phyloP scores from a whole-genome alignment of 1,140 invertebrate genomes.

The Brachionus koreanus region DNA sequence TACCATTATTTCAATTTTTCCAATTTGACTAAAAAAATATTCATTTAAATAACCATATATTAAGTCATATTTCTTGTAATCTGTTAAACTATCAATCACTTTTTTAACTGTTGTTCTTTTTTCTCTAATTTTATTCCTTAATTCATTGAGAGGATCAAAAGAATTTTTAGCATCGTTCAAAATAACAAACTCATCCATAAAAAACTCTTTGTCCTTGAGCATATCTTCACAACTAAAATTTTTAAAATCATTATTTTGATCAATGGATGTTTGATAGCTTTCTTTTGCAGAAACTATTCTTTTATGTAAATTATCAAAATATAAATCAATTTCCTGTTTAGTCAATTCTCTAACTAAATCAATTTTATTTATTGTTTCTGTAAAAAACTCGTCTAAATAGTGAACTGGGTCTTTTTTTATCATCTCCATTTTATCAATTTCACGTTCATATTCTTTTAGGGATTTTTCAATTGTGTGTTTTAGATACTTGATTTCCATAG shows the following conservation, averaged over 20 bases:
- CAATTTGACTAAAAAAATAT: not conserved
- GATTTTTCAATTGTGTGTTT: not conserved
- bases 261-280: not conserved
- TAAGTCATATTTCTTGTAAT: not conserved
- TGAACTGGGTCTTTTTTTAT: not conserved
- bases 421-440: not conserved
- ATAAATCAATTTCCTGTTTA: not conserved
- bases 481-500: not conserved
- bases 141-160: not conserved
- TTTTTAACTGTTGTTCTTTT: not conserved
- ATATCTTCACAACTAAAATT: not conserved
- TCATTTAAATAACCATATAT: not conserved
- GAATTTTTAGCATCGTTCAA: not conserved
- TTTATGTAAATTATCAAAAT: not conserved
- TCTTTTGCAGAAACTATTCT: not conserved
- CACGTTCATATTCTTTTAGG: not conserved
- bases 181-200: not conserved
- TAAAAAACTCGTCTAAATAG: not conserved
- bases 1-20: not conserved
- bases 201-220: not conserved
- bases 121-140: not conserved
- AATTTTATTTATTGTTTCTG: not conserved
- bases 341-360: not conserved
- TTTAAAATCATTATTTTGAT: not conserved
- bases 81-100: not conserved